A percentile compares a stretch with the other conserved stretches of the same genome.
Evolutionary conservation across 2,113 vertebrate genomes (phyloP).

Genomic region (Quiscalus mexicanus): DNA sequence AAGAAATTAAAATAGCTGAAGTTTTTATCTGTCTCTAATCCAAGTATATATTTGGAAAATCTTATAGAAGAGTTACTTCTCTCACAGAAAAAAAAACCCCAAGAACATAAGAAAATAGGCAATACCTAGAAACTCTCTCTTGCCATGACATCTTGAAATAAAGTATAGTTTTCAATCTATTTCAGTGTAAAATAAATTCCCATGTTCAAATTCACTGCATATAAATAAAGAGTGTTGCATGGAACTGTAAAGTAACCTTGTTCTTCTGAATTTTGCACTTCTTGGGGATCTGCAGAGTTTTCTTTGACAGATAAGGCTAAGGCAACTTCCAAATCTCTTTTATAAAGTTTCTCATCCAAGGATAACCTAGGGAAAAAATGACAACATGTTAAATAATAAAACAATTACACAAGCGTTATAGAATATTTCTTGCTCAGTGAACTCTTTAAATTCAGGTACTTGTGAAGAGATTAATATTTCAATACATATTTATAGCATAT

Average conservation of each 20-base stretch:
- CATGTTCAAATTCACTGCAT: background rate
- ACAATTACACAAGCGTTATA: background rate
- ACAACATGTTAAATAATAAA: background rate
- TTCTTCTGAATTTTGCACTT: constrained; percentile 43
- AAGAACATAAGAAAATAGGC: background rate
- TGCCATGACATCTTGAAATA: background rate
- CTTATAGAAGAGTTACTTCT: background rate
- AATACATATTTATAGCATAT: background rate
- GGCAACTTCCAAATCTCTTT: constrained; percentile 87
- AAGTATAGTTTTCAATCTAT: background rate
- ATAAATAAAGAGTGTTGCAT: background rate
- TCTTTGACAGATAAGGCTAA: constrained; percentile 82
- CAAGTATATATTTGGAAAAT: background rate
- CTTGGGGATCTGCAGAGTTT: background rate
- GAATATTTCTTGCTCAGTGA: background rate
- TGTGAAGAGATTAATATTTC: background rate
- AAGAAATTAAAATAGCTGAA: background rate
- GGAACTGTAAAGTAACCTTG: constrained; percentile 55
- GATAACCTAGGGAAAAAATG: constrained; percentile 72
- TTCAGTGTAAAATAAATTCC: background rate
- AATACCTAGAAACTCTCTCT: background rate
- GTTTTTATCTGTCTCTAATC: background rate
- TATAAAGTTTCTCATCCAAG: constrained; percentile 82
- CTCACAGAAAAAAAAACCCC: background rate
- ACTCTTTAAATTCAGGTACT: background rate